Conservation (phyloP, 2,888 invertebrate species). For the Caenorhabditis panamensis region DNA sequence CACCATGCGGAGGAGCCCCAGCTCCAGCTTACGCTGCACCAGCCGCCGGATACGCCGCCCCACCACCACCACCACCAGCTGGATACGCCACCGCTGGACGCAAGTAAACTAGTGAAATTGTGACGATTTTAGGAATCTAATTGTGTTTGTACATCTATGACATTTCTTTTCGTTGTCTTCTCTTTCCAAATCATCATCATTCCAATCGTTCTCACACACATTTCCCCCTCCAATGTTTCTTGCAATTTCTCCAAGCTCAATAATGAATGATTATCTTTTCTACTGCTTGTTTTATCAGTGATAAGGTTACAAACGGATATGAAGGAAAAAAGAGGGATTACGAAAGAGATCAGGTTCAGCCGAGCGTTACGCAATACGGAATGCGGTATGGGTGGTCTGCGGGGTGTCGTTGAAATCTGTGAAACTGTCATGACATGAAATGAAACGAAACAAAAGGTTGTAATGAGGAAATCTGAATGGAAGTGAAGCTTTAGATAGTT, state of each 20-base stretch:
- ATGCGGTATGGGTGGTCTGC: neutral
- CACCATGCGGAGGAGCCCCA: constrained; percentile 58
- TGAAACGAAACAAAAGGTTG: neutral
- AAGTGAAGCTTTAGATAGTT: neutral
- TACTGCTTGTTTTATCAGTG: neutral
- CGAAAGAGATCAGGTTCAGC: neutral
- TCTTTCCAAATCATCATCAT: constrained; percentile 33
- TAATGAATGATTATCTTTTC: neutral
- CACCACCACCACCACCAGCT: constrained; percentile 63
- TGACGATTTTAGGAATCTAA: constrained; percentile 28
- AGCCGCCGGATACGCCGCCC: constrained; percentile 55
- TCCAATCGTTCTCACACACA: constrained; percentile 48
- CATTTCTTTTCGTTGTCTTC: constrained; percentile 1
- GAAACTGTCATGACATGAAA: neutral
- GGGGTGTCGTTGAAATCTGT: neutral
- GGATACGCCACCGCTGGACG: constrained; percentile 63
- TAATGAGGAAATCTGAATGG: neutral
- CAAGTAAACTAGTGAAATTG: constrained; percentile 46
- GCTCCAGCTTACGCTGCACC: constrained; percentile 57
- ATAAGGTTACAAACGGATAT: no score
- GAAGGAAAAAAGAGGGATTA: no score
- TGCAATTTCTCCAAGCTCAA: neutral
- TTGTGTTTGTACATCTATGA: constrained; percentile 53
- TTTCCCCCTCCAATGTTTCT: constrained; percentile 7
- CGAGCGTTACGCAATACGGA: constrained; percentile 5